Evolutionary conservation across 2,113 vertebrate species (phyloP).

Genomic region (Guaruba guarouba): DNA sequence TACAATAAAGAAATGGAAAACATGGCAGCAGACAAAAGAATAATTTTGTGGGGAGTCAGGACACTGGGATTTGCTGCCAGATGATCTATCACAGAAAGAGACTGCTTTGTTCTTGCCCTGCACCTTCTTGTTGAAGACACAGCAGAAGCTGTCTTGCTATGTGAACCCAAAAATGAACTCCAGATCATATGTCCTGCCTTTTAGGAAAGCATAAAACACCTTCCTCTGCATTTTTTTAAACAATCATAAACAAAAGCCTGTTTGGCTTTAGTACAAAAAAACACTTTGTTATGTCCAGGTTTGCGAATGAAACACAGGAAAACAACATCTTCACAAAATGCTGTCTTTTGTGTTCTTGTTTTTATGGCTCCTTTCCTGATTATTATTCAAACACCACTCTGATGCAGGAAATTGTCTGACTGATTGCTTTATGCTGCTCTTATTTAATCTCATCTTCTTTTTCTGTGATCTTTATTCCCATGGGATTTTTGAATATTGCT

Average conservation of each 20-base stretch:
- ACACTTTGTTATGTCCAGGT: not conserved
- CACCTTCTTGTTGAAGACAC: not conserved
- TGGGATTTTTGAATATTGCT: not conserved
- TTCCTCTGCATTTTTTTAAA: not conserved
- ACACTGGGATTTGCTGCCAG: not conserved
- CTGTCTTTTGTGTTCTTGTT: not conserved
- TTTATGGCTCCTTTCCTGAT: not conserved
- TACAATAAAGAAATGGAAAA: not conserved
- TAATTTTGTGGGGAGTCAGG: not conserved
- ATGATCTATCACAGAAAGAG: not conserved
- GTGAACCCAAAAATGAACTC: not conserved
- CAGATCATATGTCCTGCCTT: not conserved
- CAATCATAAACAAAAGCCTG: fast-evolving
- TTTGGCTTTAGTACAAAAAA: not conserved
- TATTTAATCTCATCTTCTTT: slow-evolving; percentile 19
- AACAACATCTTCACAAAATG: not conserved
- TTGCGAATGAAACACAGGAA: not conserved
- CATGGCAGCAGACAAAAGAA: not conserved
- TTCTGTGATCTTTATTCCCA: not conserved
- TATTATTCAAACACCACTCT: not conserved
- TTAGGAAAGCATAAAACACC: not conserved
- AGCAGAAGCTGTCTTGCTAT: not conserved
- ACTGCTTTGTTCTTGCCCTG: not conserved
- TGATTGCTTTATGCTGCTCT: not conserved
- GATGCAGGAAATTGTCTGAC: not conserved